A percentile compares a stretch with the other conserved stretches of the same genome.
Conservation (phyloP, 2,888 invertebrate species). For the Chrysina gloriosa region DNA sequence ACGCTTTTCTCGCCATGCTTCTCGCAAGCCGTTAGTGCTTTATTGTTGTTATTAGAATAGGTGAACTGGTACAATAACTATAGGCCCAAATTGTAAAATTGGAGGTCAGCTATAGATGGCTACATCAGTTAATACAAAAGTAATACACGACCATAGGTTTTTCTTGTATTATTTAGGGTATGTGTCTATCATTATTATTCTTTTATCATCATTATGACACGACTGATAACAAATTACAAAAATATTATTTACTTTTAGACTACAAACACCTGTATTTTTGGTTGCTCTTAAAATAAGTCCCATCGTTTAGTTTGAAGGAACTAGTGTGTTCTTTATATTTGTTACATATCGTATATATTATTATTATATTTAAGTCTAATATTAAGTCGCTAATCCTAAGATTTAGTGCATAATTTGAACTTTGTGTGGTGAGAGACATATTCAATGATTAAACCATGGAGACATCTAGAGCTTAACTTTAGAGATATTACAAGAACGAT, state of each 20-base stretch:
- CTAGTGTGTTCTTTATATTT: conserved; percentile 6
- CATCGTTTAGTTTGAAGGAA: conserved; percentile 3
- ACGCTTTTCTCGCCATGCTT: too few species aligned
- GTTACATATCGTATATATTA: conserved; percentile 24
- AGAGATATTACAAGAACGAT: conserved; percentile 29
- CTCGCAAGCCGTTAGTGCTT: too few species aligned
- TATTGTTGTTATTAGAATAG: too few species aligned
- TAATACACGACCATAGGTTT: too few species aligned
- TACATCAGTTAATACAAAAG: conserved; percentile 9
- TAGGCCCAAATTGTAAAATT: not conserved
- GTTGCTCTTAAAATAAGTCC: conserved; percentile 15
- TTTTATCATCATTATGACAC: not conserved
- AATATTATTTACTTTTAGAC: conserved; percentile 23
- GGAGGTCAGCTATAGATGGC: not conserved
- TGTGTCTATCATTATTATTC: not conserved
- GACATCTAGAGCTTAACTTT: conserved; percentile 40
- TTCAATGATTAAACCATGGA: conserved; percentile 43
- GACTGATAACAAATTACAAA: conserved; percentile 28
- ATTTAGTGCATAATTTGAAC: conserved; percentile 45
- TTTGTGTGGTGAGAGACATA: conserved; percentile 34
- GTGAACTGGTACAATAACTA: too few species aligned
- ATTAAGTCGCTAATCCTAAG: conserved; percentile 31
- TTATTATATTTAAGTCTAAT: conserved; percentile 29
- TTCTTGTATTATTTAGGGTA: too few species aligned
- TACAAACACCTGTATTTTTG: conserved; percentile 27